phyloP scores from a whole-genome alignment of 2,797 vertebrate species.

The Bradypodion ventrale region DNA sequence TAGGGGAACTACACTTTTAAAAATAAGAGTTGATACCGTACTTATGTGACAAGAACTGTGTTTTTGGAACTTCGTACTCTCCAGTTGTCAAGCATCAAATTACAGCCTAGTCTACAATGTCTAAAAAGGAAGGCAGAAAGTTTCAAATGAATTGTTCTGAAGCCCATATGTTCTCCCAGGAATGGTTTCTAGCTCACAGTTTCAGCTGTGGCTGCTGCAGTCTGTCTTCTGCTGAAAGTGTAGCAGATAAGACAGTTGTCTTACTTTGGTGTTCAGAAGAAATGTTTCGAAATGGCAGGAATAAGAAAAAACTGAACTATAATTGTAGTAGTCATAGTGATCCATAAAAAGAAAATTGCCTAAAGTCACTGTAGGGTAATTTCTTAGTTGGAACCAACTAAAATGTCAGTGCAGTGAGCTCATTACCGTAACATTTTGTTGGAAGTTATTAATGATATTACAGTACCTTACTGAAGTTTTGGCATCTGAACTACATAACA shows the following conservation, averaged over 20 bases:
- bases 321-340: not conserved
- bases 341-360: not conserved
- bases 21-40: not conserved
- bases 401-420: not conserved
- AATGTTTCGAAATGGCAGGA: too few species aligned
- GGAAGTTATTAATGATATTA: not conserved
- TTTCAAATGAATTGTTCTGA: not conserved
- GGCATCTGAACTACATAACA: not conserved
- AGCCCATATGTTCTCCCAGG: not conserved
- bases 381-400: not conserved
- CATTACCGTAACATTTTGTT: not conserved
- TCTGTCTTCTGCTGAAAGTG: not conserved
- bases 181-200: not conserved
- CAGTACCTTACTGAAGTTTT: not conserved
- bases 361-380: not conserved
- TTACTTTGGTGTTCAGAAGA: not conserved
- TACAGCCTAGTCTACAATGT: not conserved
- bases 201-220: not conserved
- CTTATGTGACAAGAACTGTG: not conserved
- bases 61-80: not conserved
- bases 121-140: not conserved
- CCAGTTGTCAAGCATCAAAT: not conserved
- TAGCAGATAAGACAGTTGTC: not conserved
- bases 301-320: not conserved
- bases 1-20: not conserved